Evolutionary conservation across 2,797 vertebrate species (phyloP).

Genomic region (Chromis chromis): DNA sequence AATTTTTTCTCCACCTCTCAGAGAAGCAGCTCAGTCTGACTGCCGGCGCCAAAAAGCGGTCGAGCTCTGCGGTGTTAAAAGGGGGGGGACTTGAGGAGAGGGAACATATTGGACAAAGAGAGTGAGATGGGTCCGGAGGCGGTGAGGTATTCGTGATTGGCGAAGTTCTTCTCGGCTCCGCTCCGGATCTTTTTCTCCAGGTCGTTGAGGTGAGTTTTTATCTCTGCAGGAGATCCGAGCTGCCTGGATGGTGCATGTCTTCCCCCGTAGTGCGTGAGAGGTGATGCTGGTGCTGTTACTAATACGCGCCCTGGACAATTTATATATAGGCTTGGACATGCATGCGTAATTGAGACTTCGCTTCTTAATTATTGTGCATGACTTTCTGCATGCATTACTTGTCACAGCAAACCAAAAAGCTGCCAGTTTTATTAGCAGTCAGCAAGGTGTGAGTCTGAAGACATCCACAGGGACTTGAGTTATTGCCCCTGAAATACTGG

Average conservation of each 20-base stretch:
- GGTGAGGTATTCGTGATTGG: conserved; percentile 74
- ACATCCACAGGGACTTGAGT: conserved; percentile 1
- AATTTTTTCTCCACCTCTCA: no score
- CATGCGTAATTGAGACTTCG: neutral
- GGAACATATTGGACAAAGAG: conserved; percentile 57
- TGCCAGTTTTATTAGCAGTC: neutral
- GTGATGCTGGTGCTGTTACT: neutral
- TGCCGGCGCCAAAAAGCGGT: conserved; percentile 47
- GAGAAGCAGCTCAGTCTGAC: conserved; percentile 41
- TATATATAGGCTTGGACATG: neutral
- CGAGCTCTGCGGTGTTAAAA: conserved; percentile 61
- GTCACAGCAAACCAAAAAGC: neutral
- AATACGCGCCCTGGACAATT: conserved; percentile 16
- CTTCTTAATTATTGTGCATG: conserved; percentile 2
- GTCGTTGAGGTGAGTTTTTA: conserved; percentile 79
- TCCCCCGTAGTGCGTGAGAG: conserved; percentile 12
- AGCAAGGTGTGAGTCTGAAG: neutral
- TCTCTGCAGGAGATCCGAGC: conserved; percentile 43
- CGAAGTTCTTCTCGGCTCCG: conserved; percentile 75
- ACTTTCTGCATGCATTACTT: conserved; percentile 25
- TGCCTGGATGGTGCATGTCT: conserved; percentile 36
- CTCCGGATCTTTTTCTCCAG: conserved; percentile 71
- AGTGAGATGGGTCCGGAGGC: conserved; percentile 79
- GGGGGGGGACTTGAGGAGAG: conserved; percentile 5
- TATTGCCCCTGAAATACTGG: conserved; percentile 19